A percentile compares a stretch with the other conserved stretches of the same genome.
phyloP scores from a whole-genome alignment of 2,113 vertebrate genomes.

The Callorhinus ursinus region DNA sequence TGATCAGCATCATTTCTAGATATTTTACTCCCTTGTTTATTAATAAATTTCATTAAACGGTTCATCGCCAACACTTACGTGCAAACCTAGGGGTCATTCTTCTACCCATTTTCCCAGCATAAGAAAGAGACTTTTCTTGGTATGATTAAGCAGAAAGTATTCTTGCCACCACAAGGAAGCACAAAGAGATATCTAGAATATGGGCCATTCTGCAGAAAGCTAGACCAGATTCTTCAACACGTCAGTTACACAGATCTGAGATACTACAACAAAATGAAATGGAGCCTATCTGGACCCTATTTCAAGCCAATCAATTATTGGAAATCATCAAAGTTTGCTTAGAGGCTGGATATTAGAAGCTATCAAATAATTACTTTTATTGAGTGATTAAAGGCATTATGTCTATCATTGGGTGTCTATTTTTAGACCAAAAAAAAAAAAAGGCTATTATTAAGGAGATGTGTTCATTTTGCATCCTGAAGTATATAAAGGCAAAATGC shows the following conservation, averaged over 20 bases:
- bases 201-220: background rate
- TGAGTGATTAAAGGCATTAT: background rate
- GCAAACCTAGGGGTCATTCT: background rate
- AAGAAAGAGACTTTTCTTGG: background rate
- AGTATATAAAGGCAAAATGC: background rate
- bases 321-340: conserved; percentile 12
- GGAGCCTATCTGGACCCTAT: background rate
- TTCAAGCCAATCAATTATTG: conserved; percentile 23
- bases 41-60: background rate
- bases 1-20: background rate
- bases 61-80: background rate
- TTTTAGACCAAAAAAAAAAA: background rate
- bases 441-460: background rate
- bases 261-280: background rate
- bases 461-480: background rate
- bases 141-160: background rate
- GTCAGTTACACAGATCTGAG: background rate
- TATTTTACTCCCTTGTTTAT: background rate
- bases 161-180: background rate
- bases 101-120: background rate
- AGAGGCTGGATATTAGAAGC: background rate
- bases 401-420: background rate
- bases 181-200: background rate
- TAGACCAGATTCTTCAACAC: background rate
- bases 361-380: conserved; percentile 10